A percentile compares a stretch with the other conserved stretches of the same genome.
These are phyloP conservation scores for Hippocampus abdominalis DNA, from an alignment of 2,113 vertebrate species.

Conservation along the genomic window DNA sequence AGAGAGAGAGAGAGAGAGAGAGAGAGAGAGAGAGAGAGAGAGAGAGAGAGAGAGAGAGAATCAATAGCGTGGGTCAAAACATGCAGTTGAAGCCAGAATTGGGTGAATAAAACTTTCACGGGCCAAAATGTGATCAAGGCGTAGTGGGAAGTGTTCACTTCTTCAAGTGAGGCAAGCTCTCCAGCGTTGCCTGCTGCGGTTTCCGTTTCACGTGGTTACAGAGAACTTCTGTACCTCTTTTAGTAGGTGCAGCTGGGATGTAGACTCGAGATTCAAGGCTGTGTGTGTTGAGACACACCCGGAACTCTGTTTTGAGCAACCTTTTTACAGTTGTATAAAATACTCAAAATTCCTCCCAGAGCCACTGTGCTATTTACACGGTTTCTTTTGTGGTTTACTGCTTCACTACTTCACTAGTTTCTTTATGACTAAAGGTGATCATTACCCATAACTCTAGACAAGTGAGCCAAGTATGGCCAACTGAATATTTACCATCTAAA, in stretches of 20 bases:
- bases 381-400: neutral
- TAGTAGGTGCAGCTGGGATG: neutral
- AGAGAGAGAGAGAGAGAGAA: no score
- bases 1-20: no score
- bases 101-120: slow-evolving; percentile 2
- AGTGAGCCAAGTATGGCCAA: neutral
- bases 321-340: slow-evolving; percentile 1
- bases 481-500: neutral
- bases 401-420: neutral
- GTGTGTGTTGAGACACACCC: neutral
- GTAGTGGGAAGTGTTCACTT: slow-evolving; percentile 10
- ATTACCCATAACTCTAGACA: neutral
- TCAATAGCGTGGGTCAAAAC: neutral
- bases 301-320: slow-evolving; percentile 4
- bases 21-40: no score
- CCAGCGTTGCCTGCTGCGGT: slow-evolving; percentile 9
- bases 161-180: slow-evolving; percentile 3
- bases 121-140: neutral
- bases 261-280: neutral
- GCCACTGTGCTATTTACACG: neutral
- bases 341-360: neutral
- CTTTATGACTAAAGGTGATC: neutral
- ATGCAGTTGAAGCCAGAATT: neutral
- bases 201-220: slow-evolving; percentile 32
- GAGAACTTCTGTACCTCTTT: slow-evolving; percentile 8